Evolutionary conservation across 2,888 invertebrate species (phyloP).

Genomic region (Euclidia mi): DNA sequence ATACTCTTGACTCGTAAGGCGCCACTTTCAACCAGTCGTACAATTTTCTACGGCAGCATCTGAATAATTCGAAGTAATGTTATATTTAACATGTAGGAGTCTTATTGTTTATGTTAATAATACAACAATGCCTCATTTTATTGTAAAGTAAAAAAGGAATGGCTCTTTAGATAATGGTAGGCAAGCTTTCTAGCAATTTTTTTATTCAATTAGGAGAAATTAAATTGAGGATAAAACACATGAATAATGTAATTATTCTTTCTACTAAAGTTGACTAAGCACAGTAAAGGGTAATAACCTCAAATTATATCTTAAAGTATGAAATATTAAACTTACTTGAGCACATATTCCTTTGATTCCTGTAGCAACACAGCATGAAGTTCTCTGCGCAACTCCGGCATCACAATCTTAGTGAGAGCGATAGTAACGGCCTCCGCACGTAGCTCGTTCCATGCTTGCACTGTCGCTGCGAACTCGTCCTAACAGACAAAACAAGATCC

Average conservation of each 20-base stretch:
- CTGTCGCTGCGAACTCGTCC: slow-evolving; percentile 98
- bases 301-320: too few species aligned
- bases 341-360: slow-evolving; percentile 96
- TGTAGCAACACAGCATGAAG: slow-evolving; percentile 93
- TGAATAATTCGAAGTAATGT: slow-evolving; percentile 32
- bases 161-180: too few species aligned
- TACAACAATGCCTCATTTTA: too few species aligned
- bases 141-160: too few species aligned
- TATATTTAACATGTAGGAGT: too few species aligned
- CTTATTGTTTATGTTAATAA: too few species aligned
- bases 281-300: too few species aligned
- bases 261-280: too few species aligned
- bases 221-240: too few species aligned
- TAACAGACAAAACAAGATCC: slow-evolving; percentile 57
- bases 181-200: too few species aligned
- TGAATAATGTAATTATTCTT: too few species aligned
- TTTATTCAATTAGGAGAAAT: too few species aligned
- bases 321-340: slow-evolving; percentile 86
- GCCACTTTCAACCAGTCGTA: slow-evolving; percentile 97
- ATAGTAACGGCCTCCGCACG: slow-evolving; percentile 96
- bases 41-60: slow-evolving; percentile 95
- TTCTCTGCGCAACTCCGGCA: slow-evolving; percentile 97
- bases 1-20: slow-evolving; percentile 92
- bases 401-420: slow-evolving; percentile 96
- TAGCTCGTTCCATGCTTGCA: slow-evolving; percentile 98